Conservation (phyloP, 1,140 invertebrate species). For the Coenobita brevimanus region DNA sequence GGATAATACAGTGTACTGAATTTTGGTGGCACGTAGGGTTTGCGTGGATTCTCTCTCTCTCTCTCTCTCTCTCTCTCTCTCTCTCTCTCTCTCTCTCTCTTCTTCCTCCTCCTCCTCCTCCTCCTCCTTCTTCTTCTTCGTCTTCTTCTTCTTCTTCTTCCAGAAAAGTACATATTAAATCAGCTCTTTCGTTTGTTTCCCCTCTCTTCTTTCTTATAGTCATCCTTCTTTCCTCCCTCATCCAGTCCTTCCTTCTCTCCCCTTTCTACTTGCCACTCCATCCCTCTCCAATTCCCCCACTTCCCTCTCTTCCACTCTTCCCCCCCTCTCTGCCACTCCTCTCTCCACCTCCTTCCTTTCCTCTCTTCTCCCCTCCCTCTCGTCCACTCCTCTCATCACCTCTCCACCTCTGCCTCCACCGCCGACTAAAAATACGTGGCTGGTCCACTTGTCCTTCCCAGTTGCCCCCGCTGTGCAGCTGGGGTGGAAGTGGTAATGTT, state of each 20-base stretch:
- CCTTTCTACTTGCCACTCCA: neutral
- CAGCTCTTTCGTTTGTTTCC: no score
- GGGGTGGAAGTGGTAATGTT: no score
- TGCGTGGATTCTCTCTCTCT: neutral
- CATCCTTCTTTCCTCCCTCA: neutral
- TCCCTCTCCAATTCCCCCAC: neutral
- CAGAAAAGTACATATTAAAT: no score
- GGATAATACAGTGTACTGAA: no score
- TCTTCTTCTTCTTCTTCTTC: no score
- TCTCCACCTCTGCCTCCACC: no score
- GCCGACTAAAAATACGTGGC: no score
- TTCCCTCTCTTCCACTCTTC: neutral
- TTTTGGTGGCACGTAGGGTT: no score
- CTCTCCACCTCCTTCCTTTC: neutral
- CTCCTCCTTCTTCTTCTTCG: no score
- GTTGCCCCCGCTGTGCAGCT: no score
- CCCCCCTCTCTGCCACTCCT: neutral
- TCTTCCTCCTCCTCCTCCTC: neutral
- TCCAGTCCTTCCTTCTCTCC: neutral
- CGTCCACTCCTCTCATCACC: no score
- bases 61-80: neutral
- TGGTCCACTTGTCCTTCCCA: no score
- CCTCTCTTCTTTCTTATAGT: neutral
- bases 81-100: neutral
- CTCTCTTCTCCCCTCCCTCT: neutral